These are phyloP conservation scores for Hydropotes inermis DNA, from an alignment of 2,113 vertebrate genomes.

Conservation along the genomic window DNA sequence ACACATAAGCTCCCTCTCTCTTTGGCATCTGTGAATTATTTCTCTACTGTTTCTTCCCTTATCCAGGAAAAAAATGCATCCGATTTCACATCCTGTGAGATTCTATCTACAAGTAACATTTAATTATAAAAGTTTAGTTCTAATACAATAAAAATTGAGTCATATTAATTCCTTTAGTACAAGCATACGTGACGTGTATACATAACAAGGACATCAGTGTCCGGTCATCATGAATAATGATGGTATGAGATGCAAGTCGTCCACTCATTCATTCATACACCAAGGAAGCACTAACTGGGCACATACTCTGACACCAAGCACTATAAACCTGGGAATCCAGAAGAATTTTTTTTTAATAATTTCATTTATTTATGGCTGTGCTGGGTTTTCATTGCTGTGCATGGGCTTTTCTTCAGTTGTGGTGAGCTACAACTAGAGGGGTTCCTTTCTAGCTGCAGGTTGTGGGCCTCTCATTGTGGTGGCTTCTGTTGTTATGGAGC, in stretches of 20 bases:
- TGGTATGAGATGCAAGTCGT: background rate
- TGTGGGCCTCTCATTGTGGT: background rate
- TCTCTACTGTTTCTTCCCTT: background rate
- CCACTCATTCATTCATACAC: background rate
- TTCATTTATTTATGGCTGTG: background rate
- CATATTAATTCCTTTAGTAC: background rate
- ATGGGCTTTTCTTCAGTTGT: background rate
- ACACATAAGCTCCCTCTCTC: background rate
- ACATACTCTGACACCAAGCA: background rate
- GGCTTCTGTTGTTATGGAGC: background rate
- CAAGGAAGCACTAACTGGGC: background rate
- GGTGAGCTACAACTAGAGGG: background rate
- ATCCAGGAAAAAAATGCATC: background rate
- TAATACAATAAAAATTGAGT: background rate
- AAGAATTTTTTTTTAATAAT: background rate
- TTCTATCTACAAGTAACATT: background rate
- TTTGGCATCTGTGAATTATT: background rate
- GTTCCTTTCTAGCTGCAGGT: background rate
- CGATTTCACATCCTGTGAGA: background rate
- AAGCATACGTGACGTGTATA: rapidly evolving
- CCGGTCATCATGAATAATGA: background rate
- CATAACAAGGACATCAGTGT: background rate
- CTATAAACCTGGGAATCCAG: background rate
- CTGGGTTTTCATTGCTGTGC: background rate
- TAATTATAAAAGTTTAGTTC: background rate